These are phyloP conservation scores for Panthera leo DNA, from an alignment of 2,113 vertebrate genomes.

Conservation along the genomic window DNA sequence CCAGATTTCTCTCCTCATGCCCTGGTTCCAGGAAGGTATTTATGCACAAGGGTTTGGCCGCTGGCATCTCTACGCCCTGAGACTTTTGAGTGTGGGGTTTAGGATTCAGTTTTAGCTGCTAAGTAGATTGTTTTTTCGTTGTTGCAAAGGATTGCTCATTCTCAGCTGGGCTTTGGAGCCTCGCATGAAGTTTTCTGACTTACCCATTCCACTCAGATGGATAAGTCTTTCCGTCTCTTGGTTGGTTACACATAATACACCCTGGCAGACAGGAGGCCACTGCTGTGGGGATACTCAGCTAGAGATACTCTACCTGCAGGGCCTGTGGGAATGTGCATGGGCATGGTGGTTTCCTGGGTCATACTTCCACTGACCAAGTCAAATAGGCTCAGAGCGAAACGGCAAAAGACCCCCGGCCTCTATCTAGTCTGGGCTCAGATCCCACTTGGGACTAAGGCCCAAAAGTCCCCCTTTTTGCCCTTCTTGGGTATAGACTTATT, in stretches of 20 bases:
- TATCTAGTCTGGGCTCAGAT: neutral
- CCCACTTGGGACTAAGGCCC: neutral
- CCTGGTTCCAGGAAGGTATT: neutral
- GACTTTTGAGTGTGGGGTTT: neutral
- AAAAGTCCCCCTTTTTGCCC: neutral
- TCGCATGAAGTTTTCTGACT: neutral
- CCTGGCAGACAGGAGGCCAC: neutral
- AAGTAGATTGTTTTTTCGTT: neutral
- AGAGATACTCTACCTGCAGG: neutral
- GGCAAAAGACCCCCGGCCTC: neutral
- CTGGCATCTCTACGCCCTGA: neutral
- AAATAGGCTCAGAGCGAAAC: neutral
- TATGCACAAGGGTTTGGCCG: neutral
- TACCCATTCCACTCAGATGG: neutral
- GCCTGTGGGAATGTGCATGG: neutral
- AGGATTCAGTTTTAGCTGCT: slow-evolving; percentile 9
- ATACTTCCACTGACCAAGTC: neutral
- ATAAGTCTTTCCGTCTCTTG: neutral
- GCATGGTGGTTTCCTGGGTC: neutral
- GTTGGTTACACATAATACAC: neutral
- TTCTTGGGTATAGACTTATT: neutral
- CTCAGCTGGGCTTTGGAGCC: neutral
- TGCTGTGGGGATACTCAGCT: neutral
- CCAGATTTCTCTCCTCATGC: neutral
- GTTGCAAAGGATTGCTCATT: neutral